Evolutionary conservation across 2,888 invertebrate genomes (phyloP).

Genomic region (Pristionchus mayeri): DNA sequence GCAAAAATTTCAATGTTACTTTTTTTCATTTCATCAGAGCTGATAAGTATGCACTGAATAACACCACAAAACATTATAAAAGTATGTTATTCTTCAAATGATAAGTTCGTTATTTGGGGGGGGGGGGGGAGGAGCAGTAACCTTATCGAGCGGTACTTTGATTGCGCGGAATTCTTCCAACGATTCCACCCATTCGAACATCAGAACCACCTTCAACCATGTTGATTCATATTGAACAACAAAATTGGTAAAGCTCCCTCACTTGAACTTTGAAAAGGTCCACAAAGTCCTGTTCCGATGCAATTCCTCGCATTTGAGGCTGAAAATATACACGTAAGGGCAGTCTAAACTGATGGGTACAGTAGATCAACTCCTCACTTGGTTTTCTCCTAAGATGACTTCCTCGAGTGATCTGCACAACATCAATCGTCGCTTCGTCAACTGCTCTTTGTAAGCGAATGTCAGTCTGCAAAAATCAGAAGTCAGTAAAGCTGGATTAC

Average conservation of each 20-base stretch:
- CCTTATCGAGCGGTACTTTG: slow-evolving; percentile 68
- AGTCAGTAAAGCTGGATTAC: neutral
- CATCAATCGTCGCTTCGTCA: slow-evolving; percentile 68
- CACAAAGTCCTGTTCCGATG: slow-evolving; percentile 45
- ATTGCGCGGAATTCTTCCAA: slow-evolving; percentile 69
- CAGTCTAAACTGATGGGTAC: neutral
- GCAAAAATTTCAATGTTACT: no score
- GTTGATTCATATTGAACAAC: no score
- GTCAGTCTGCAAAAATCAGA: neutral
- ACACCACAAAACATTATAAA: no score
- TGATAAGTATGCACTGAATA: no score
- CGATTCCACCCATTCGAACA: slow-evolving; percentile 75
- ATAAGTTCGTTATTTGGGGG: no score
- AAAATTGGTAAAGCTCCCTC: no score
- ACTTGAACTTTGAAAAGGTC: slow-evolving; percentile 59
- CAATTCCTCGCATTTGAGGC: slow-evolving; percentile 6
- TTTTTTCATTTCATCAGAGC: no score
- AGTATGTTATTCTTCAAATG: no score
- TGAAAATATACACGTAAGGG: neutral
- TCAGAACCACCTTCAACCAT: slow-evolving; percentile 66
- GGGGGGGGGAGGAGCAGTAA: no score
- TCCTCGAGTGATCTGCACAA: slow-evolving; percentile 71
- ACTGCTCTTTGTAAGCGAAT: slow-evolving; percentile 62
- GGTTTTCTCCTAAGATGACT: slow-evolving; percentile 55
- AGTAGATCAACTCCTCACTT: neutral